A percentile compares a stretch with the other conserved stretches of the same genome.
These are phyloP conservation scores for Apostichopus californicus DNA, from an alignment of 35 echinoderm and acorn worm species.

Conservation along the genomic window DNA sequence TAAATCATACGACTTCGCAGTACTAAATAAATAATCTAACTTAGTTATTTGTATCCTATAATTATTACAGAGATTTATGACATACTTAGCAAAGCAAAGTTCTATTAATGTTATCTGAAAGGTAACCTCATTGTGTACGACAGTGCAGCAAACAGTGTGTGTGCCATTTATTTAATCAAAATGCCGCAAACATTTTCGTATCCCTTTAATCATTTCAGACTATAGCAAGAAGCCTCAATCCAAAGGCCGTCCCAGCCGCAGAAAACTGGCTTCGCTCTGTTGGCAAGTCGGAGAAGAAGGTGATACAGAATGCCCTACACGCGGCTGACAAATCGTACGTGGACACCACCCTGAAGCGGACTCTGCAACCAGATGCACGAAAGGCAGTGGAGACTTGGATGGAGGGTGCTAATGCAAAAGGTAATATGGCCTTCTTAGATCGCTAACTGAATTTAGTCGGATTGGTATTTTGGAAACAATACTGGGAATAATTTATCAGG, in stretches of 20 bases:
- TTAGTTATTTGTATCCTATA: too few species aligned
- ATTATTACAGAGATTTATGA: too few species aligned
- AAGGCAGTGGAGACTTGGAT: slow-evolving; percentile 95
- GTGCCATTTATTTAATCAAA: background rate
- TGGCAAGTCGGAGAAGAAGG: slow-evolving; percentile 46
- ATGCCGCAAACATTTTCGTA: background rate
- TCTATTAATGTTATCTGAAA: too few species aligned
- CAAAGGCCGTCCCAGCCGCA: slow-evolving; percentile 75
- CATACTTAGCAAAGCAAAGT: too few species aligned
- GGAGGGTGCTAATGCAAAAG: slow-evolving; percentile 72
- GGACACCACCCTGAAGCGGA: slow-evolving; percentile 60
- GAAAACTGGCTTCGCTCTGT: slow-evolving; percentile 71
- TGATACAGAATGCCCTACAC: slow-evolving; percentile 65
- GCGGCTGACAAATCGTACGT: slow-evolving; percentile 76
- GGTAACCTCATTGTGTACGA: too few species aligned
- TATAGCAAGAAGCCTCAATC: slow-evolving; percentile 59
- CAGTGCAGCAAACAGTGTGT: background rate
- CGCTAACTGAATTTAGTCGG: too few species aligned
- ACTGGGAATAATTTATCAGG: too few species aligned
- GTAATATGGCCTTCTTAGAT: slow-evolving; percentile 6
- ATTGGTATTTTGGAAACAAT: too few species aligned
- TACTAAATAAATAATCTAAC: too few species aligned
- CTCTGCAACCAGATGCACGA: slow-evolving; percentile 77
- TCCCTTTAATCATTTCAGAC: slow-evolving; percentile 7
- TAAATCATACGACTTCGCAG: too few species aligned